phyloP scores from a whole-genome alignment of 1,140 invertebrate species.

The Nebria ingens region DNA sequence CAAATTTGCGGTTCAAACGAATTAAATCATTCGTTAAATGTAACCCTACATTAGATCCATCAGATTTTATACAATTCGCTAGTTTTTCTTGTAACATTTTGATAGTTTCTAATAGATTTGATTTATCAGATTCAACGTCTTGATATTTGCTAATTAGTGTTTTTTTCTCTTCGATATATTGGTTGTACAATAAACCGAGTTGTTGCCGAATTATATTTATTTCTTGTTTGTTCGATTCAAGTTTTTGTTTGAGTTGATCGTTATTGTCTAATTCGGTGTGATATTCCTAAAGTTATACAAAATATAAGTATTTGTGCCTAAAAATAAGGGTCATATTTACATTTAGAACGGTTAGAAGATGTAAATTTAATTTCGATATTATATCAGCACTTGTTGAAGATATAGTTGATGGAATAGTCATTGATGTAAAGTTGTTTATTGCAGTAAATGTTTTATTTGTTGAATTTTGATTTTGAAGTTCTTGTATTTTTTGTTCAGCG shows the following conservation, averaged over 20 bases:
- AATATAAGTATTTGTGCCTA: no score
- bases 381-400: slow-evolving; percentile 25
- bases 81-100: slow-evolving; percentile 21
- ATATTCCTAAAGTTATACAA: slow-evolving; percentile 24
- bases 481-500: slow-evolving; percentile 20
- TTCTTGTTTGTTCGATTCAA: slow-evolving; percentile 21
- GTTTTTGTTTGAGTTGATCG: slow-evolving; percentile 15
- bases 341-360: slow-evolving; percentile 25
- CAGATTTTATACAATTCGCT: slow-evolving; percentile 21
- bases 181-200: slow-evolving; percentile 23
- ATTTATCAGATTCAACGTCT: slow-evolving; percentile 17
- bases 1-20: slow-evolving; percentile 25
- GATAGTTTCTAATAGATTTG: slow-evolving; percentile 20
- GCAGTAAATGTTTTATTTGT: not conserved
- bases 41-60: not conserved
- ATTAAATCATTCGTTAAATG: slow-evolving; percentile 13
- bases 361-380: slow-evolving; percentile 20
- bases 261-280: slow-evolving; percentile 15
- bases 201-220: slow-evolving; percentile 21
- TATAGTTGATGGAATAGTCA: not conserved
- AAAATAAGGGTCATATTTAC: no score
- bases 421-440: not conserved
- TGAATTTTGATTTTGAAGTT: slow-evolving; percentile 14
- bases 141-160: not conserved
- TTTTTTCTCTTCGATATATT: slow-evolving; percentile 23